phyloP scores from a whole-genome alignment of 2,113 vertebrate genomes.

The Prionailurus viverrinus region DNA sequence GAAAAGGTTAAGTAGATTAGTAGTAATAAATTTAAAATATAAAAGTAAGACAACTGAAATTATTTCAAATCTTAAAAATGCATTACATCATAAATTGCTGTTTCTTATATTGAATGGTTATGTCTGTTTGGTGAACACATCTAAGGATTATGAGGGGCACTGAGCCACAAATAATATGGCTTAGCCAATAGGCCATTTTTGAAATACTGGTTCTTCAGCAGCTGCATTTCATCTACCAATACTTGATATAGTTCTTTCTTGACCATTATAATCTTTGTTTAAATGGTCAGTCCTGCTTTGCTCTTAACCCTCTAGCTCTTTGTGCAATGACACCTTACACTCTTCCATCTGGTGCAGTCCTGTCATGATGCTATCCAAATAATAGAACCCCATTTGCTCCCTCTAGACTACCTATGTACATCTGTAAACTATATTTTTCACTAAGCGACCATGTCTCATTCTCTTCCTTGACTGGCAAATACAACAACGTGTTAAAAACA shows the following conservation, averaged over 20 bases:
- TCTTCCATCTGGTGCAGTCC: neutral
- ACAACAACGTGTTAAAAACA: neutral
- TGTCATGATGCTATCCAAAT: neutral
- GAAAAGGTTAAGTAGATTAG: neutral
- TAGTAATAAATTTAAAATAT: neutral
- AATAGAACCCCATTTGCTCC: neutral
- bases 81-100: neutral
- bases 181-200: neutral
- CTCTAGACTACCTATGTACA: neutral
- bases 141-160: neutral
- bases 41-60: neutral
- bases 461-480: neutral
- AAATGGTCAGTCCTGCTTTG: neutral
- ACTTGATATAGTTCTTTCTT: neutral
- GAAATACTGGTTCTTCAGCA: neutral
- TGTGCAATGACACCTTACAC: neutral
- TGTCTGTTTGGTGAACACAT: neutral
- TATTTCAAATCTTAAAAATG: neutral
- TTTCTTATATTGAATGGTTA: neutral
- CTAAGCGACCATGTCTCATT: neutral
- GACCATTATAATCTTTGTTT: neutral
- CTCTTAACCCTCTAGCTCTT: neutral
- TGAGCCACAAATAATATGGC: neutral
- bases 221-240: neutral
- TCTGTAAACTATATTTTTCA: neutral